Percentiles rank a stretch among this genome's conserved stretches.
These are phyloP conservation scores for Pteria penguin DNA, from an alignment of 2,888 invertebrate species.

Conservation along the genomic window DNA sequence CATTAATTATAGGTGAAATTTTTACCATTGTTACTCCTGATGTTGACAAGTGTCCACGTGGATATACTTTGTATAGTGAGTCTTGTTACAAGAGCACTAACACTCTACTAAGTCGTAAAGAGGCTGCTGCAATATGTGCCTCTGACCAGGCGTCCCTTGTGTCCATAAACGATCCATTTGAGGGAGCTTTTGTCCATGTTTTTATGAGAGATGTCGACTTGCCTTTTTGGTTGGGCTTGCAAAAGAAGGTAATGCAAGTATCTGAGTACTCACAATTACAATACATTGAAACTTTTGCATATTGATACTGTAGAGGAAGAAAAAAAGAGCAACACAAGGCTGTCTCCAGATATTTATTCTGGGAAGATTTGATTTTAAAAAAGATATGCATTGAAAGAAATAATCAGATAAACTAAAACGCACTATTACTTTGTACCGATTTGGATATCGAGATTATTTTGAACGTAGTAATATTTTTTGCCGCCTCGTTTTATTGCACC, in stretches of 20 bases:
- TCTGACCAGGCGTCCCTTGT: background rate
- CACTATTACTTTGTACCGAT: too few relatives aligned
- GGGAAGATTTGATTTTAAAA: too few relatives aligned
- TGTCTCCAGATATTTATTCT: too few relatives aligned
- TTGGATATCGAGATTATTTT: too few relatives aligned
- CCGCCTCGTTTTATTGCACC: too few relatives aligned
- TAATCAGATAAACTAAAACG: too few relatives aligned
- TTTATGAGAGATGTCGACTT: background rate
- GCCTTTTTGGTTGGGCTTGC: background rate
- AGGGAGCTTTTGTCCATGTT: background rate
- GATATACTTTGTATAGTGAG: background rate
- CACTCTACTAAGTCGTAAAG: background rate
- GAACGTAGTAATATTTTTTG: too few relatives aligned
- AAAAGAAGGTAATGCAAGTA: background rate
- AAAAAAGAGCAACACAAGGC: too few relatives aligned
- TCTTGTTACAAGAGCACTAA: background rate
- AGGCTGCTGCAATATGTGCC: background rate
- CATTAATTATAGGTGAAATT: background rate
- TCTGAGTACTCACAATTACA: too few relatives aligned
- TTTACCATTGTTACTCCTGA: background rate
- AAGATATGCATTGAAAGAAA: too few relatives aligned
- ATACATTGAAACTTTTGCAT: too few relatives aligned
- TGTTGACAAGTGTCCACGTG: background rate
- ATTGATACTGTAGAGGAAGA: too few relatives aligned
- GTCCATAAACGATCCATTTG: background rate